Evolutionary conservation across 2,113 vertebrate species (phyloP).

Genomic region (Diadophis punctatus): DNA sequence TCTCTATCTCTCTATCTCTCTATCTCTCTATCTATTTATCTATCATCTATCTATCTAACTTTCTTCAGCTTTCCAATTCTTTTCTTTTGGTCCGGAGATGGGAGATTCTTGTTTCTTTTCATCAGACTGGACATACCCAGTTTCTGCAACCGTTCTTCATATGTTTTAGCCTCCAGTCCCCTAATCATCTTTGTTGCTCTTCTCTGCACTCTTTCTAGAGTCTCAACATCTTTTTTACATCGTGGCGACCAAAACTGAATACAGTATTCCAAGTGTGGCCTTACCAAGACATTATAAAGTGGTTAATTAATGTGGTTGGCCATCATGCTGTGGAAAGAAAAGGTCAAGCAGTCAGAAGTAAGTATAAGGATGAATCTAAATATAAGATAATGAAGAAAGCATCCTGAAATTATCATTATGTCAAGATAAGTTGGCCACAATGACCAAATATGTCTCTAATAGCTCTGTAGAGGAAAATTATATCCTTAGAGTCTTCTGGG

Average conservation of each 20-base stretch:
- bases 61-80: background rate
- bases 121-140: too few relatives aligned
- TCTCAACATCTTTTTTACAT: too few relatives aligned
- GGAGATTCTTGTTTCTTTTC: background rate
- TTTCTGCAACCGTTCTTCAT: too few relatives aligned
- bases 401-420: constrained; percentile 31
- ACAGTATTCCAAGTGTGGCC: too few relatives aligned
- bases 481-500: constrained; percentile 5
- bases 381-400: constrained; percentile 33
- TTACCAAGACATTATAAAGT: too few relatives aligned
- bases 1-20: too few relatives aligned
- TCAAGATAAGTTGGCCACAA: constrained; percentile 27
- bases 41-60: too few relatives aligned
- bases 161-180: too few relatives aligned
- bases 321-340: background rate
- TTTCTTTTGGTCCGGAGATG: background rate
- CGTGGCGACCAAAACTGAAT: too few relatives aligned
- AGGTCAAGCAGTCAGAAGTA: constrained; percentile 26
- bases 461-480: constrained; percentile 27
- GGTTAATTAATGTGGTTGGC: constrained; percentile 26
- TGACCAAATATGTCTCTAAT: constrained; percentile 3
- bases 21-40: too few relatives aligned
- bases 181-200: too few relatives aligned
- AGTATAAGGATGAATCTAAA: constrained; percentile 25
- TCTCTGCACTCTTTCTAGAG: too few relatives aligned